phyloP scores from a whole-genome alignment of 2,797 vertebrate species.

The Chaenodraco wilsoni region DNA sequence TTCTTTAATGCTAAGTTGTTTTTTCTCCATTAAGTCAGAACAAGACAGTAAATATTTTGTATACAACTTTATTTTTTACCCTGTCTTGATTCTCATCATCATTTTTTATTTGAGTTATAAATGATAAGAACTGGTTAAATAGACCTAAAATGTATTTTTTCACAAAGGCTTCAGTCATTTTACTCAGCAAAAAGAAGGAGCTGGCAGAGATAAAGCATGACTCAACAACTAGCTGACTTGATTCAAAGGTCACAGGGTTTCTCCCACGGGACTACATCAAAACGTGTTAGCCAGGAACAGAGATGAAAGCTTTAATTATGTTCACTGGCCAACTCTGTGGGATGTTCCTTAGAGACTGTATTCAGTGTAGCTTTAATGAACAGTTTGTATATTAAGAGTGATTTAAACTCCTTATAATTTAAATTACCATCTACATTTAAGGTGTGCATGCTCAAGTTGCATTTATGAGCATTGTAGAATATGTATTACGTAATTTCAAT shows the following conservation, averaged over 20 bases:
- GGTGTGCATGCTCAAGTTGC: background rate
- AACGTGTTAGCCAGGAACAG: conserved; percentile 58
- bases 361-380: conserved; percentile 25
- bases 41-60: background rate
- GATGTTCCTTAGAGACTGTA: conserved; percentile 47
- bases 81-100: background rate
- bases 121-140: background rate
- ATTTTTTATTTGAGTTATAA: background rate
- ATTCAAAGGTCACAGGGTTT: conserved; percentile 57
- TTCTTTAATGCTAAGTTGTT: conserved; percentile 10
- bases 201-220: conserved; percentile 64
- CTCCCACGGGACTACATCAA: conserved; percentile 43
- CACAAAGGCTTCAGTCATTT: conserved; percentile 1
- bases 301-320: conserved; percentile 76
- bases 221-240: conserved; percentile 63
- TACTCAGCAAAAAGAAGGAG: conserved; percentile 30
- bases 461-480: background rate
- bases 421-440: background rate
- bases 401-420: background rate
- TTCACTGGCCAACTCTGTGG: conserved; percentile 46
- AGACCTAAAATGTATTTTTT: background rate
- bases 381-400: conserved; percentile 12
- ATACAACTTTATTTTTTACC: too few relatives aligned
- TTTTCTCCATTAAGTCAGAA: background rate
- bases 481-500: background rate